phyloP scores from a whole-genome alignment of 1,140 invertebrate species.

The Brachionus calyciflorus region DNA sequence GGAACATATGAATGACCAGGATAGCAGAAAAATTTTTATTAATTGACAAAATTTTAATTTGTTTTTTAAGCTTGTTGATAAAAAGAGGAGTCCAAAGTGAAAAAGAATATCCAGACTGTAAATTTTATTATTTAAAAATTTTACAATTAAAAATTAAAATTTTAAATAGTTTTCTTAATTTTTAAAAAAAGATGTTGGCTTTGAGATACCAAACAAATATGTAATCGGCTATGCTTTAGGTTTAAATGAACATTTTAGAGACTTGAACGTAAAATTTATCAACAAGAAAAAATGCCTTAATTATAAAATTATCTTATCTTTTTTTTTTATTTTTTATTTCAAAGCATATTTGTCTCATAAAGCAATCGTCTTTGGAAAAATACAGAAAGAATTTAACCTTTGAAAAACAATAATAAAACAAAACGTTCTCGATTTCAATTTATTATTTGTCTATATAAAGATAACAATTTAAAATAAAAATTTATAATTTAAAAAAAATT shows the following conservation, averaged over 20 bases:
- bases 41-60: not conserved
- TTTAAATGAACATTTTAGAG: constrained; percentile 69
- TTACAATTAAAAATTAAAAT: not conserved
- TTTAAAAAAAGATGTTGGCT: constrained; percentile 61
- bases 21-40: too few species aligned
- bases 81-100: not conserved
- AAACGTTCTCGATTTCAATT: too few species aligned
- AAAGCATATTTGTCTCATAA: constrained; percentile 33
- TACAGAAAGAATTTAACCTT: not conserved
- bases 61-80: constrained; percentile 26
- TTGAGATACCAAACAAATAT: constrained; percentile 68
- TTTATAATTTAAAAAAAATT: not conserved
- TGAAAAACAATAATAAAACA: not conserved
- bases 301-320: not conserved
- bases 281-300: not conserved
- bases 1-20: too few species aligned
- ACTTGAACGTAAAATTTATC: constrained; percentile 60
- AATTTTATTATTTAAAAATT: not conserved
- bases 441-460: not conserved
- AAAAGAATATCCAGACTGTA: constrained; percentile 20
- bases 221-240: constrained; percentile 69
- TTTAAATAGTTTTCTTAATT: too few species aligned
- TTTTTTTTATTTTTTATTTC: not conserved
- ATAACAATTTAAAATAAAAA: constrained; percentile 9
- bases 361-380: constrained; percentile 26